Evolutionary conservation across 2,113 vertebrate genomes (phyloP).

Genomic region (Odocoileus virginianus): DNA sequence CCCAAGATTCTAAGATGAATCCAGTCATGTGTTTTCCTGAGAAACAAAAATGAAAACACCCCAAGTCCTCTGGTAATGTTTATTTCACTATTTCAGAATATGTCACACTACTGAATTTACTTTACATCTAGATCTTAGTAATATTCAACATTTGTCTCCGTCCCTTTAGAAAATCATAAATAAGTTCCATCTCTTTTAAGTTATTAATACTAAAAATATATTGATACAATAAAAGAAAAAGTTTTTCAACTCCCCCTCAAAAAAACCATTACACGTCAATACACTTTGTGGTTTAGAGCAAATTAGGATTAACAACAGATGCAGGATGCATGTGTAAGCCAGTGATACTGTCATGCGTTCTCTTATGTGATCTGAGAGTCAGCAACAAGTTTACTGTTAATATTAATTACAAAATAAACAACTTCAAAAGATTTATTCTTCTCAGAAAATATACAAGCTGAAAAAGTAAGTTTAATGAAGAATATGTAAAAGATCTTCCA

Average conservation of each 20-base stretch:
- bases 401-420: neutral
- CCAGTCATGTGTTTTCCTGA: neutral
- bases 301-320: neutral
- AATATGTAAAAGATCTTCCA: neutral
- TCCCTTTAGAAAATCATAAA: neutral
- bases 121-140: neutral
- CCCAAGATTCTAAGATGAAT: neutral
- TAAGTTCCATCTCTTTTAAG: neutral
- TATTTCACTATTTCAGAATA: neutral
- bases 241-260: neutral
- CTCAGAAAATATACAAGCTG: neutral
- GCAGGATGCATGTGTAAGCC: neutral
- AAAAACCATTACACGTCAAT: neutral
- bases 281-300: neutral
- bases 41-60: neutral
- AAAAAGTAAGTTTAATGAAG: neutral
- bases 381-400: too few species aligned
- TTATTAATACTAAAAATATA: neutral
- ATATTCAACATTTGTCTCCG: neutral
- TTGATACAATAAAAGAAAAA: neutral
- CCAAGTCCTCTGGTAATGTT: neutral
- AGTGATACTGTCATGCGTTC: rapidly evolving
- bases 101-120: neutral
- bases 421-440: neutral
- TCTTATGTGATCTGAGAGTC: too few species aligned